These are phyloP conservation scores for Pelecanus crispus DNA, from an alignment of 2,113 vertebrate genomes.

Conservation along the genomic window DNA sequence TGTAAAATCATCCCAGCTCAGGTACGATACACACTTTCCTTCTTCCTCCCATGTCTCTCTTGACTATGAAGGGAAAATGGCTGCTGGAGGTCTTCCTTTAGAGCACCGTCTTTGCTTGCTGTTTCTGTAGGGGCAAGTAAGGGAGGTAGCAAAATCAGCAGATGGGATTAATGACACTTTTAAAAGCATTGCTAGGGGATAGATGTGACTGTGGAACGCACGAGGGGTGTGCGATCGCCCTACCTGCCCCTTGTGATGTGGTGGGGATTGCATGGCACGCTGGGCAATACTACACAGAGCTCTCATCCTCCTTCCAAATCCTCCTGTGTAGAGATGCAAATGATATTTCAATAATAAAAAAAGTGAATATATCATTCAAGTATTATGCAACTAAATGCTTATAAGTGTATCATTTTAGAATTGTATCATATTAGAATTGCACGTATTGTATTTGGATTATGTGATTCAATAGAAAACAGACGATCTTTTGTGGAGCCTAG, in stretches of 20 bases:
- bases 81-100: not conserved
- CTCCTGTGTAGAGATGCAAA: not conserved
- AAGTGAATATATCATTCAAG: not conserved
- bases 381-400: not conserved
- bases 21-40: not conserved
- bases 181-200: not conserved
- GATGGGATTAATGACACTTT: not conserved
- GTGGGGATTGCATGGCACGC: not conserved
- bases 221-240: accelerated
- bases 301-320: not conserved
- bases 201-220: not conserved
- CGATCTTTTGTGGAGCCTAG: not conserved
- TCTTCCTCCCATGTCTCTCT: not conserved
- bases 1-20: not conserved
- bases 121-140: not conserved
- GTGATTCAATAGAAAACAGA: not conserved
- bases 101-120: not conserved
- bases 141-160: not conserved
- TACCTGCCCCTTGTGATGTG: too few relatives aligned
- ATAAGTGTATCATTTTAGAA: not conserved
- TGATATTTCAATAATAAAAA: not conserved
- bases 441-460: not conserved
- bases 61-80: not conserved
- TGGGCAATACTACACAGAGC: too few relatives aligned
- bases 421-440: not conserved